These are phyloP conservation scores for Drosophila setosimentum DNA, from an alignment of 2,888 invertebrate species.

Conservation along the genomic window DNA sequence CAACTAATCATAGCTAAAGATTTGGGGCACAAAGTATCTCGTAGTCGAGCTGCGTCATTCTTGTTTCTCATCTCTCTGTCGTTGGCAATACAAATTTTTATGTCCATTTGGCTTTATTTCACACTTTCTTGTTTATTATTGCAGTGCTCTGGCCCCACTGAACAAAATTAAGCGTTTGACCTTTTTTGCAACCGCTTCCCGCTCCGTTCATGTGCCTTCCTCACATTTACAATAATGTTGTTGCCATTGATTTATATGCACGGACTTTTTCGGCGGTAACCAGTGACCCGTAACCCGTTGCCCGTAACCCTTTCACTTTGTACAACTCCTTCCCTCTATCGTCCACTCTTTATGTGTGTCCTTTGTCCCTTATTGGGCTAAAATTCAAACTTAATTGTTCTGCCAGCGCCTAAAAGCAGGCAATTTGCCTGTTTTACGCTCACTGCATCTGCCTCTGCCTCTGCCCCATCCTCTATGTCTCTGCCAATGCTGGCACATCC, in stretches of 20 bases:
- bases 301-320: constrained; percentile 6
- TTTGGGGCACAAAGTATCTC: neutral
- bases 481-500: constrained; percentile 25
- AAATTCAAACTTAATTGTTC: constrained; percentile 77
- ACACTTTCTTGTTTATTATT: constrained; percentile 80
- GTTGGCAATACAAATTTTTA: constrained; percentile 71
- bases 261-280: constrained; percentile 35
- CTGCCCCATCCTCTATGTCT: neutral
- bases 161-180: constrained; percentile 75
- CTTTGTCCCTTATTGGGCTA: constrained; percentile 61
- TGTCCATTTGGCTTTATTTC: constrained; percentile 78
- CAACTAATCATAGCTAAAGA: no score
- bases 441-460: constrained; percentile 12
- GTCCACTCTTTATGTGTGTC: constrained; percentile 3
- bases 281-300: constrained; percentile 21
- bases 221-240: constrained; percentile 73
- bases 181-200: constrained; percentile 51
- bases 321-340: neutral
- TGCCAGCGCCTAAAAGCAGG: constrained; percentile 66
- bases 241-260: constrained; percentile 81
- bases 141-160: constrained; percentile 49
- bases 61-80: constrained; percentile 11
- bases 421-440: constrained; percentile 68
- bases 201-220: constrained; percentile 15
- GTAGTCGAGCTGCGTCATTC: neutral